phyloP scores from a whole-genome alignment of 2,113 vertebrate genomes.

The Phylloscopus trochiloides region DNA sequence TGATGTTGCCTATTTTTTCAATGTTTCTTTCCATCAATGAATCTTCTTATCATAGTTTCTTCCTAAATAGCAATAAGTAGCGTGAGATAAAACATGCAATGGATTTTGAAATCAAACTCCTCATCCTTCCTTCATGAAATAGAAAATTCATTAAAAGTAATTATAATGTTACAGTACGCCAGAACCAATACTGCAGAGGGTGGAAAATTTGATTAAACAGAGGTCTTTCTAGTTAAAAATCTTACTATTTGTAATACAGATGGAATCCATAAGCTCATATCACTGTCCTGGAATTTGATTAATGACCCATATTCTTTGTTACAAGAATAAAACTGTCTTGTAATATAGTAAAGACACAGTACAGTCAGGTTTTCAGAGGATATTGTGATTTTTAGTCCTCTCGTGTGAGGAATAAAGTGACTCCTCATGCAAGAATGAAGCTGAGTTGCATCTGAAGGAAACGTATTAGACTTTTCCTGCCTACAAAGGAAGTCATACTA shows the following conservation, averaged over 20 bases:
- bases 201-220: constrained; percentile 4
- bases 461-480: not conserved
- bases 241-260: not conserved
- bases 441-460: not conserved
- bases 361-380: not conserved
- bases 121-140: not conserved
- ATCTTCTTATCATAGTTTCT: not conserved
- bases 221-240: not conserved
- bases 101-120: not conserved
- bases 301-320: not conserved
- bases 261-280: not conserved
- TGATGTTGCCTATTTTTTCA: not conserved
- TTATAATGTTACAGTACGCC: not conserved
- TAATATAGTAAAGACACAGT: not conserved
- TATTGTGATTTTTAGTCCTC: not conserved
- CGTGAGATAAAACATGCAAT: not conserved
- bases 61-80: not conserved
- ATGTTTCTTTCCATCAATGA: not conserved
- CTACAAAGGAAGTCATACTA: not conserved
- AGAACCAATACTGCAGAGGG: not conserved
- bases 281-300: not conserved
- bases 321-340: not conserved
- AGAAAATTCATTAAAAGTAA: not conserved
- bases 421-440: not conserved
- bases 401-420: not conserved